These are phyloP conservation scores for Hypena proboscidalis DNA, from an alignment of 2,888 invertebrate species.

Conservation along the genomic window DNA sequence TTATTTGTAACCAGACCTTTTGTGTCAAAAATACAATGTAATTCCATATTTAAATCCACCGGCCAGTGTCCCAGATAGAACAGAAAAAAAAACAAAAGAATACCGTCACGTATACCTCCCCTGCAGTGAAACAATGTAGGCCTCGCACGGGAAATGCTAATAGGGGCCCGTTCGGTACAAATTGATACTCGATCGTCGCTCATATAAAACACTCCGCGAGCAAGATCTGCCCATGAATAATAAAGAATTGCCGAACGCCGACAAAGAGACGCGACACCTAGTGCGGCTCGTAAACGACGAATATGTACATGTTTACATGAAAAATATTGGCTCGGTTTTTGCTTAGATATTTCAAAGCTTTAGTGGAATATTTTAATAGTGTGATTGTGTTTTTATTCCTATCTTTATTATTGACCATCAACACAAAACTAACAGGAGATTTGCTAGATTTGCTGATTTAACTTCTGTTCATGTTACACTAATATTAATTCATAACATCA, in stretches of 20 bases:
- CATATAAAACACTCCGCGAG: slow-evolving; percentile 84
- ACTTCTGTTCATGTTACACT: too few relatives aligned
- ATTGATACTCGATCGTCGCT: slow-evolving; percentile 86
- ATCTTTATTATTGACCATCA: too few relatives aligned
- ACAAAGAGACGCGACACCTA: slow-evolving; percentile 55
- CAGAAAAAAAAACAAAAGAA: slow-evolving; percentile 16
- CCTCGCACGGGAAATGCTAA: slow-evolving; percentile 77
- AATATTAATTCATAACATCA: too few relatives aligned
- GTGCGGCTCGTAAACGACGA: slow-evolving; percentile 48
- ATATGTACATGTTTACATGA: too few relatives aligned
- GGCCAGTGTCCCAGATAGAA: slow-evolving; percentile 2
- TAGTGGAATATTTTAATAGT: too few relatives aligned
- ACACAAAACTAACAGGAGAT: too few relatives aligned
- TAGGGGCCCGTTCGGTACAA: slow-evolving; percentile 78
- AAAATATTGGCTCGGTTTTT: too few relatives aligned
- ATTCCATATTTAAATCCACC: slow-evolving; percentile 2
- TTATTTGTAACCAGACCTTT: too few relatives aligned
- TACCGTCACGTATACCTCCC: slow-evolving; percentile 26
- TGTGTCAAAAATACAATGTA: too few relatives aligned
- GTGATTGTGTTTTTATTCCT: too few relatives aligned
- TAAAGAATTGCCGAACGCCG: slow-evolving; percentile 79
- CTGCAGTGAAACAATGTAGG: slow-evolving; percentile 73
- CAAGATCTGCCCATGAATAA: slow-evolving; percentile 83
- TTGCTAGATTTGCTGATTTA: too few relatives aligned
- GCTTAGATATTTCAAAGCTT: too few relatives aligned